Base-by-base conservation (phyloP, 1,140 invertebrate genomes). In the Diorhabda sublineata region DNA sequence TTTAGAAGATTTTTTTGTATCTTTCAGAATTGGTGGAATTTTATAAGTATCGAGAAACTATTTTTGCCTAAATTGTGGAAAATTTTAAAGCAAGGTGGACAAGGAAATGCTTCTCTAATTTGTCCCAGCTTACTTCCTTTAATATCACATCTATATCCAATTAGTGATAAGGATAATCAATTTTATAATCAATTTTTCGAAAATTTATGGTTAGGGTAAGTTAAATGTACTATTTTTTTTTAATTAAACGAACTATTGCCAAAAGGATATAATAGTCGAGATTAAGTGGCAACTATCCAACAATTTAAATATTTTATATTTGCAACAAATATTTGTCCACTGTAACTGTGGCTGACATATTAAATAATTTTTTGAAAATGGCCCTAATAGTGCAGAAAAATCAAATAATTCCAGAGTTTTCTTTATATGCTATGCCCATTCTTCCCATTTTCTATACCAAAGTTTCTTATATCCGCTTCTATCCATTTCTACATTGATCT, bases 121-220 rank as follows among this genome's bases (percentile, higher is more conserved):
- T 91, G 87, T 76, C 91, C 91, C 6, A 89, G 90, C 80, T 76
- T 94, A 41, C 77, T 94, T 11, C 91, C 92, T 4, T 85, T 94
- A 57, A 73, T 94, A 2, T 90, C 89, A 59, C 86, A 90, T 73
- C 82, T 94, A 61, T 79, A 86, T 45, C 77, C 85, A 8, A 74
- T 85, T 9, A 81, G 87, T 66, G 61, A 69, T 4, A 70, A 64
- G 41, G 79, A 83, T 42, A 77, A 82, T n/a, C 80, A 82, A 57
- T 87, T 93, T 71, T 90, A 89, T 74, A 76, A 80, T n/a, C 85
- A 85, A 70, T 90, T 92, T 72, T 92, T 93, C 78, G 81, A 84
- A 61, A 87, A 88, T 75, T 83, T 92, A 77, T 82, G 84, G 56
- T 78, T 81, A 72, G 89, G 90, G 88, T 90, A 83, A 80, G 78